phyloP scores from a whole-genome alignment of 92 coral and sea anemone genomes.

The Paragorgia papillata region DNA sequence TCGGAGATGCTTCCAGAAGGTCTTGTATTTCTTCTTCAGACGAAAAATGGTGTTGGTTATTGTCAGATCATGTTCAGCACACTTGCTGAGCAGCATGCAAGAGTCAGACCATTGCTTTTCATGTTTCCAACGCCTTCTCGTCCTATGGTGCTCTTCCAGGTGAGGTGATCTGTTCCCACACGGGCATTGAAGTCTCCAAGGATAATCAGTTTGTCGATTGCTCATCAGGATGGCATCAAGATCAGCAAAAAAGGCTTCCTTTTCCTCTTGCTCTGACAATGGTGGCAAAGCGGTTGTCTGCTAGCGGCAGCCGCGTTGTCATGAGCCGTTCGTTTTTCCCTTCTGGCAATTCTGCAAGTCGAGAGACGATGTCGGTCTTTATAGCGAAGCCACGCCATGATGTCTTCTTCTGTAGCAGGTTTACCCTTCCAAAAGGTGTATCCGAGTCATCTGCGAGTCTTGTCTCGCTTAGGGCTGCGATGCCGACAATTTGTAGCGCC shows the following conservation, averaged over 20 bases:
- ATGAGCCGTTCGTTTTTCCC: slow-evolving; percentile 46
- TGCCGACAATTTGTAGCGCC: background rate
- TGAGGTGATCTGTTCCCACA: slow-evolving; percentile 42
- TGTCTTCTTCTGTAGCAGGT: background rate
- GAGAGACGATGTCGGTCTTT: no score
- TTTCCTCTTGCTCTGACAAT: background rate
- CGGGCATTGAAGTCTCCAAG: no score
- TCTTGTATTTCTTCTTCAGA: background rate
- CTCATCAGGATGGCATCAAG: background rate
- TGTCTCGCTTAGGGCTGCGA: slow-evolving; percentile 5
- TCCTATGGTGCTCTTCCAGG: slow-evolving; percentile 52
- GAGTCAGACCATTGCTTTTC: slow-evolving; percentile 53
- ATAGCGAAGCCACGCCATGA: no score
- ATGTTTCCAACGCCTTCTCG: slow-evolving; percentile 47
- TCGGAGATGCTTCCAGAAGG: background rate
- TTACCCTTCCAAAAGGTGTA: slow-evolving; percentile 30
- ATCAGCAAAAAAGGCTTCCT: background rate
- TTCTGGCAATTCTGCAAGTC: slow-evolving; percentile 4
- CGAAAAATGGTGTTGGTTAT: no score
- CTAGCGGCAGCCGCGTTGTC: slow-evolving; percentile 50
- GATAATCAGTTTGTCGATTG: slow-evolving; percentile 6
- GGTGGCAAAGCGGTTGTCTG: background rate
- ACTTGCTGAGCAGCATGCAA: slow-evolving; percentile 28
- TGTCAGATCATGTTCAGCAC: slow-evolving; percentile 29
- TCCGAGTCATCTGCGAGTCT: background rate